Percentiles rank a stretch among this genome's conserved stretches.
These are phyloP conservation scores for Galeopterus variegatus DNA, from an alignment of 2,113 vertebrate genomes.

Conservation along the genomic window DNA sequence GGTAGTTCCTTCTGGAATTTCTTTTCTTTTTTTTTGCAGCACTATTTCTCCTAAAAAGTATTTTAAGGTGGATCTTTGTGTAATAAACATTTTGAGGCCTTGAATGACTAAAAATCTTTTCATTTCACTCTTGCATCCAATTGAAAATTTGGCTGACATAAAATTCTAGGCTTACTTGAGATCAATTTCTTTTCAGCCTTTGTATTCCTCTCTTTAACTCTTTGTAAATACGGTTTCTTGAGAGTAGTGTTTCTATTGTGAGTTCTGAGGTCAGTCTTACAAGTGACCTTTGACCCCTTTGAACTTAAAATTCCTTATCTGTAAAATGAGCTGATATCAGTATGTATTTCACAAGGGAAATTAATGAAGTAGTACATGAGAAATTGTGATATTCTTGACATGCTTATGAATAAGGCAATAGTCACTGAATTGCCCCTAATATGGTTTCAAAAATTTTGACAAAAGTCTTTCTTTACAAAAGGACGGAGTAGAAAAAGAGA, in stretches of 20 bases:
- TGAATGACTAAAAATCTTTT: background rate
- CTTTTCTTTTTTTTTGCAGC: background rate
- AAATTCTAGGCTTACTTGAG: background rate
- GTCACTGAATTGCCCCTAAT: background rate
- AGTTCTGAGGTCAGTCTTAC: background rate
- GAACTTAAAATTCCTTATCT: background rate
- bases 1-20: background rate
- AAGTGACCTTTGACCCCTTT: background rate
- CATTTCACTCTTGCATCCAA: background rate
- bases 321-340: background rate
- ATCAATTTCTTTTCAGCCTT: background rate
- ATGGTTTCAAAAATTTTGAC: background rate
- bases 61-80: background rate
- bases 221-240: background rate
- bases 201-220: background rate
- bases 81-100: background rate
- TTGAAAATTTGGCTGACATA: background rate
- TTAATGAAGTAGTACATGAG: background rate
- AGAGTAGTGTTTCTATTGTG: background rate
- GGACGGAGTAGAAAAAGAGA: background rate
- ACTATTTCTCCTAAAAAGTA: background rate
- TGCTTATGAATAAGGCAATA: background rate
- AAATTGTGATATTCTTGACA: background rate
- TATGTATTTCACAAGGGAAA: background rate
- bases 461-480: conserved; percentile 6